Conservation (phyloP, 64 coral and sea anemone genomes). For the Trachythela sp. region DNA sequence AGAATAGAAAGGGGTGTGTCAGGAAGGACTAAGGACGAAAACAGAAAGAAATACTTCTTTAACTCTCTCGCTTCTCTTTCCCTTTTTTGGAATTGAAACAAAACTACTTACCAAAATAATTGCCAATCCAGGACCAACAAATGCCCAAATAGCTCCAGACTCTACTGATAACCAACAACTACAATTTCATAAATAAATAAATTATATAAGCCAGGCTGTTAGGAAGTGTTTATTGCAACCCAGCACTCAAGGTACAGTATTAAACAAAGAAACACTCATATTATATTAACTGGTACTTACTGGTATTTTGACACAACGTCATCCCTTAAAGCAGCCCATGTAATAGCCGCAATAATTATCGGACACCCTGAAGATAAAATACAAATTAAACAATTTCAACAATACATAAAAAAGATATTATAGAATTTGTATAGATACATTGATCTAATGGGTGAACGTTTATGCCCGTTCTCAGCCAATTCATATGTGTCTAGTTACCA, state of each 20-base stretch:
- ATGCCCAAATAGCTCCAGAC: slow-evolving; percentile 64
- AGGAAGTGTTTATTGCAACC: too few relatives aligned
- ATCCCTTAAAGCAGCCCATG: slow-evolving; percentile 1
- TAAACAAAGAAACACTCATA: too few relatives aligned
- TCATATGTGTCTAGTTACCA: too few relatives aligned
- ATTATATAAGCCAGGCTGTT: too few relatives aligned
- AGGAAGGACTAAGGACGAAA: too few relatives aligned
- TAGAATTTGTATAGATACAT: background rate
- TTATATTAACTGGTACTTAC: background rate
- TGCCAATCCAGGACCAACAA: slow-evolving; percentile 56
- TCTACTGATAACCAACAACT: slow-evolving; percentile 71
- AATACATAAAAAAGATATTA: too few relatives aligned
- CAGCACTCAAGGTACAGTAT: too few relatives aligned
- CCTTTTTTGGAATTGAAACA: too few relatives aligned
- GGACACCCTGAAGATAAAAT: background rate
- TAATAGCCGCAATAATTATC: background rate
- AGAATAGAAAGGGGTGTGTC: too few relatives aligned
- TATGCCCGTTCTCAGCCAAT: too few relatives aligned
- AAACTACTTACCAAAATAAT: slow-evolving; percentile 59
- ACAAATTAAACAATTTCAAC: background rate
- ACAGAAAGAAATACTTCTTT: background rate
- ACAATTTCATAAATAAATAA: background rate
- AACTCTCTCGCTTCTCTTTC: too few relatives aligned
- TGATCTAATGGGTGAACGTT: too few relatives aligned
- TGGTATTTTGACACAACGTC: slow-evolving; percentile 19